These are phyloP conservation scores for Sebastes minor DNA, from an alignment of 2,797 vertebrate species.

Conservation along the genomic window DNA sequence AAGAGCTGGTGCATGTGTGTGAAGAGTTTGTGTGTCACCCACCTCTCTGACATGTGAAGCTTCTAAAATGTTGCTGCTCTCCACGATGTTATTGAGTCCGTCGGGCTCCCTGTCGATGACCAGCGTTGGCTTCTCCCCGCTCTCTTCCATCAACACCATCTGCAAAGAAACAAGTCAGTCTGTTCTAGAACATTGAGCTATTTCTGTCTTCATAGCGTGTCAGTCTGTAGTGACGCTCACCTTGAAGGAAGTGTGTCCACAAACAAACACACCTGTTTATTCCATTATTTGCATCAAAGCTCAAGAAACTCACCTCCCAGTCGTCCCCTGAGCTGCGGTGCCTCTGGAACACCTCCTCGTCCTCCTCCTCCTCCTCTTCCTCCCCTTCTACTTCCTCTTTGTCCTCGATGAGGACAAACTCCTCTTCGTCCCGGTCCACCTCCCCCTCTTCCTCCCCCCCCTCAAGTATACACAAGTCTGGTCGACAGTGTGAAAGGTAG, in stretches of 20 bases:
- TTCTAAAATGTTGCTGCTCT: slow-evolving; percentile 80
- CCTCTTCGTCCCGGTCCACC: slow-evolving; percentile 78
- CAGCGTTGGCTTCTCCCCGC: slow-evolving; percentile 45
- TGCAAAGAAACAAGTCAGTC: slow-evolving; percentile 25
- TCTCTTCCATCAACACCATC: slow-evolving; percentile 85
- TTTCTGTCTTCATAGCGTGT: neutral
- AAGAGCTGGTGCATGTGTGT: neutral
- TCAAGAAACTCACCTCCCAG: slow-evolving; percentile 80
- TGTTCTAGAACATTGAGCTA: neutral
- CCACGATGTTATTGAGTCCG: slow-evolving; percentile 72
- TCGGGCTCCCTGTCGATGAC: slow-evolving; percentile 78
- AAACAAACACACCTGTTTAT: neutral
- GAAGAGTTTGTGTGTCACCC: slow-evolving; percentile 6
- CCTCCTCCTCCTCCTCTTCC: slow-evolving; percentile 58
- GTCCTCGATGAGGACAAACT: slow-evolving; percentile 84
- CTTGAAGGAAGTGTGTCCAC: neutral
- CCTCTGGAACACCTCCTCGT: slow-evolving; percentile 57
- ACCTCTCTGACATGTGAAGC: slow-evolving; percentile 80
- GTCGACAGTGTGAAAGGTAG: slow-evolving; percentile 79
- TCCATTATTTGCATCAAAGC: neutral
- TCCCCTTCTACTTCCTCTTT: slow-evolving; percentile 43
- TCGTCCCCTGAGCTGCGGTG: slow-evolving; percentile 77
- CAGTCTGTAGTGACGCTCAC: neutral
- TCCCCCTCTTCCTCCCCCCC: slow-evolving; percentile 70
- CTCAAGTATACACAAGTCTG: slow-evolving; percentile 79